A percentile compares a stretch with the other conserved stretches of the same genome.
Evolutionary conservation across 2,113 vertebrate species (phyloP).

Genomic region (Carassius carassius): DNA sequence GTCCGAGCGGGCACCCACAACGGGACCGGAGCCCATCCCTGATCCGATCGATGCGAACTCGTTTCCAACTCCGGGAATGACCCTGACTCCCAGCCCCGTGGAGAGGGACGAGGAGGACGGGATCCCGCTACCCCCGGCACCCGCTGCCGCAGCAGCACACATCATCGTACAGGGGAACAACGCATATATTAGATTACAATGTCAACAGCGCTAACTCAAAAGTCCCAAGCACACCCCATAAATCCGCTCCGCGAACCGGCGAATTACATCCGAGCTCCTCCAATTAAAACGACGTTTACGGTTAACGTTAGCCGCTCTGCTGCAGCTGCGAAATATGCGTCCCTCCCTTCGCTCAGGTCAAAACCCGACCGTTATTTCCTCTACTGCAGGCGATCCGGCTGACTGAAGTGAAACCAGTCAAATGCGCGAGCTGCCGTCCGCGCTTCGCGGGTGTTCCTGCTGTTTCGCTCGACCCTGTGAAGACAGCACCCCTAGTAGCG

Average conservation of each 20-base stretch:
- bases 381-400: slow-evolving; percentile 45
- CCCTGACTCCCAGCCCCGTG: slow-evolving; percentile 77
- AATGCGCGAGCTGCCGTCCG: slow-evolving; percentile 46
- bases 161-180: slow-evolving; percentile 81
- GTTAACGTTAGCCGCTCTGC: slow-evolving; percentile 64
- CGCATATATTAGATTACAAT: slow-evolving; percentile 76
- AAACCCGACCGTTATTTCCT: slow-evolving; percentile 53
- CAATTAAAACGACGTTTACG: slow-evolving; percentile 41
- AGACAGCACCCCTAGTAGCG: slow-evolving; percentile 71
- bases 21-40: slow-evolving; percentile 74
- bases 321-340: slow-evolving; percentile 62
- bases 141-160: slow-evolving; percentile 81
- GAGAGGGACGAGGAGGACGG: slow-evolving; percentile 79
- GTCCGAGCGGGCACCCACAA: slow-evolving; percentile 78
- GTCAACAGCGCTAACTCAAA: slow-evolving; percentile 49
- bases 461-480: slow-evolving; percentile 67
- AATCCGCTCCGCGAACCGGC: slow-evolving; percentile 44
- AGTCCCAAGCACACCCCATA: slow-evolving; percentile 56
- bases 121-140: slow-evolving; percentile 81
- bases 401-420: slow-evolving; percentile 27
- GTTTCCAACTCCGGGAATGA: slow-evolving; percentile 72
- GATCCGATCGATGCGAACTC: slow-evolving; percentile 71
- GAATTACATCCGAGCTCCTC: slow-evolving; percentile 61
- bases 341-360: slow-evolving; percentile 54
- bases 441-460: slow-evolving; percentile 58